These are phyloP conservation scores for Amblyopsis rosae DNA, from an alignment of 2,113 vertebrate species.

Conservation along the genomic window DNA sequence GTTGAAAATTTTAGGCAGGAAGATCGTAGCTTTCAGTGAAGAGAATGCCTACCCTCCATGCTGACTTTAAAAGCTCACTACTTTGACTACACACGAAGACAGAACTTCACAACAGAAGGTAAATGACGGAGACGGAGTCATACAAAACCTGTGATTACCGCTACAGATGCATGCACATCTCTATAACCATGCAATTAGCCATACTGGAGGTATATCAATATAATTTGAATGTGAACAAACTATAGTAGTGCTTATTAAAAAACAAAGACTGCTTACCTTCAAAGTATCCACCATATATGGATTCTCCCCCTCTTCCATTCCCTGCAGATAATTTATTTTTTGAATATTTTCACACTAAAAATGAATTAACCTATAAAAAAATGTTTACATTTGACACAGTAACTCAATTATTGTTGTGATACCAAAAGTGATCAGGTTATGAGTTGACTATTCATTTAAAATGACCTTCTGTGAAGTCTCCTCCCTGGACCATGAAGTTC, in stretches of 20 bases:
- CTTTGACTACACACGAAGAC: constrained; percentile 49
- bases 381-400: neutral
- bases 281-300: constrained; percentile 97
- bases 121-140: constrained; percentile 39
- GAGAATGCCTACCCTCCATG: constrained; percentile 98
- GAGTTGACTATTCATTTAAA: constrained; percentile 6
- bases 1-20: constrained; percentile 99
- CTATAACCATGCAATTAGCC: constrained; percentile 83
- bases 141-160: constrained; percentile 74
- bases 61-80: constrained; percentile 81
- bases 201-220: constrained; percentile 5
- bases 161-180: constrained; percentile 82
- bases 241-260: constrained; percentile 14
- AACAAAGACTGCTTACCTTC: constrained; percentile 85
- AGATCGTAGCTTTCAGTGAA: constrained; percentile 96
- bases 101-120: constrained; percentile 49
- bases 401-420: neutral
- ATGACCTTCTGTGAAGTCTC: constrained; percentile 97
- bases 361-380: neutral
- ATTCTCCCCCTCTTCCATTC: constrained; percentile 98
- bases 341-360: neutral
- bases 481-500: constrained; percentile 99
- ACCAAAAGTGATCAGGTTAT: neutral
- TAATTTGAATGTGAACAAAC: neutral
- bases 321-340: constrained; percentile 69